Base-by-base conservation (phyloP, 2,113 vertebrate species). In the Orientallactaga bullata region DNA sequence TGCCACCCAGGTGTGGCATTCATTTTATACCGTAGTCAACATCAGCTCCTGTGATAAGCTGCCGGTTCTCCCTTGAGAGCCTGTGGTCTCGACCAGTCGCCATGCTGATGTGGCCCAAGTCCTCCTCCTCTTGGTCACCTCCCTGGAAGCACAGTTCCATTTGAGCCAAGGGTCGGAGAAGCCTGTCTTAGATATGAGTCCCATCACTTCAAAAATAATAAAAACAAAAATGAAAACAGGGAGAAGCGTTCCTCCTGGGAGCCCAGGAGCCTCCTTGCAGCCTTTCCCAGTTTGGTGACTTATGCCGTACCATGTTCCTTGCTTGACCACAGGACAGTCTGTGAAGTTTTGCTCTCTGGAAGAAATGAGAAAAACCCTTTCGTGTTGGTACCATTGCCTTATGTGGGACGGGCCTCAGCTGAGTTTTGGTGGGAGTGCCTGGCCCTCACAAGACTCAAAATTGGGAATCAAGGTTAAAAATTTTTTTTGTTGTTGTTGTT, bases 311-410 rank as follows among this genome's bases (percentile, higher is more conserved):
- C 37, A 6, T 91, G 98, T 87, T 94, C 65, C 96, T 97, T 95
- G 51, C 98, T 97, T 96, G 83, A 91, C 86, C 95, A 96, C 96
- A 96, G 93, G 93, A 96, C 89, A 96, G 94, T 96, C 95, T 84
- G 20, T 95, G 72, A 1, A 63, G 96, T 95, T 63, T 97, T 96
- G 85, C 93, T 90, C 7, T 94, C 94, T 42, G 35, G 69, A 74
- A 55, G 84, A 61, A 73, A 47, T 37, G 1, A 39, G n/a, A 69
- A 91, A 87, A 87, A n/a, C 95, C 72, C 80, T 80, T 88, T 83
- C 8, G 18, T 89, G 83, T 82, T 55, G 86, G 95, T 73, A 96
- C 94, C 95, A 4, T 94, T 95, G 96, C 97, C 96, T 97, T 89
- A 93, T 97, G 95, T 65, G 5, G 73, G 90, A 85, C 92, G 79